Percentiles rank a stretch among this genome's conserved stretches.
These are phyloP conservation scores for Stomorhina lunata DNA, from an alignment of 2,888 invertebrate species.

Conservation along the genomic window DNA sequence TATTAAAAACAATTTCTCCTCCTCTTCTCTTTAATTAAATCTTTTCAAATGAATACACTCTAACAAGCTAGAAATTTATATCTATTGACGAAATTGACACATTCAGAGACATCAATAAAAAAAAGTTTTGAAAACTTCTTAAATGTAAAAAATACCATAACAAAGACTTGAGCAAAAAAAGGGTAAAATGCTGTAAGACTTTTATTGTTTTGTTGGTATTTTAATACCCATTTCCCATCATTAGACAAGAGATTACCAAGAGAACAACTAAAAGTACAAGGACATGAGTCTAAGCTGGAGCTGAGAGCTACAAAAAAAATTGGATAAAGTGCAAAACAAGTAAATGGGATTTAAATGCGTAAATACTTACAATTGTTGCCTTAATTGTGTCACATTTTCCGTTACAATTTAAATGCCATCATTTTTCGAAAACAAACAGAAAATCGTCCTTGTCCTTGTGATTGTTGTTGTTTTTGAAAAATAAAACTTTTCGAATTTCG, in stretches of 20 bases:
- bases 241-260: slow-evolving; percentile 15
- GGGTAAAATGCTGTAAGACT: slow-evolving; percentile 12
- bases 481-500: slow-evolving; percentile 58
- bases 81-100: too few species aligned
- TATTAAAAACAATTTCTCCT: too few species aligned
- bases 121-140: too few species aligned
- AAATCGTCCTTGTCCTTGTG: neutral
- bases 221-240: slow-evolving; percentile 8
- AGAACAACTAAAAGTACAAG: too few species aligned
- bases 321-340: too few species aligned
- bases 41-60: too few species aligned
- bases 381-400: slow-evolving; percentile 56
- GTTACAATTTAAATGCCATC: slow-evolving; percentile 45
- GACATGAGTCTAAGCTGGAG: neutral
- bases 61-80: too few species aligned
- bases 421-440: slow-evolving; percentile 1
- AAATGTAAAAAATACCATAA: too few species aligned
- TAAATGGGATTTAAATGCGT: slow-evolving; percentile 3
- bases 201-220: slow-evolving; percentile 30
- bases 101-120: too few species aligned
- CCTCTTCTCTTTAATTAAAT: too few species aligned
- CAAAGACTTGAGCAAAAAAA: too few species aligned
- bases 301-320: too few species aligned
- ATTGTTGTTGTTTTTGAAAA: neutral
- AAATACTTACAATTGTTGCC: slow-evolving; percentile 9